phyloP scores from a whole-genome alignment of 2,113 vertebrate genomes.

The Speoplatyrhinus poulsoni region DNA sequence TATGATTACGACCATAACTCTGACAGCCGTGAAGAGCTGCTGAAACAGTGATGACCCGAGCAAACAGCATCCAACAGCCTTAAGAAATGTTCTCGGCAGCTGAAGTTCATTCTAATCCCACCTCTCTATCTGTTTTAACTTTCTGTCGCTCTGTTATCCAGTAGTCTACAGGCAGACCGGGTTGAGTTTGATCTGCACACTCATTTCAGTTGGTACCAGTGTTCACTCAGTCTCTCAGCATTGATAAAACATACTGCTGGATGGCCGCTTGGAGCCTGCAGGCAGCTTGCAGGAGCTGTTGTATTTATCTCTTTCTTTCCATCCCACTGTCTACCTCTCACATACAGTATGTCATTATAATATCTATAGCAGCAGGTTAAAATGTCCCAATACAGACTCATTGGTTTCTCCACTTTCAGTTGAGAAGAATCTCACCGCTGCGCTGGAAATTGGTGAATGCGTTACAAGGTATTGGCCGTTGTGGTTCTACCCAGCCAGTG shows the following conservation, averaged over 20 bases:
- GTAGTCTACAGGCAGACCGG: slow-evolving; percentile 8
- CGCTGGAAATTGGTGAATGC: background rate
- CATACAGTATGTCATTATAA: slow-evolving; percentile 38
- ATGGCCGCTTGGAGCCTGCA: slow-evolving; percentile 42
- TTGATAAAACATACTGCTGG: slow-evolving; percentile 65
- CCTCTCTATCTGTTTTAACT: slow-evolving; percentile 17
- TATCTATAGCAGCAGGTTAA: slow-evolving; percentile 20
- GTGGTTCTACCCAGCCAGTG: background rate
- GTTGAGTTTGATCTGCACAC: slow-evolving; percentile 61
- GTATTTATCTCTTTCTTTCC: slow-evolving; percentile 59
- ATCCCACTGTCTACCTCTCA: background rate
- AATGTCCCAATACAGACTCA: slow-evolving; percentile 24
- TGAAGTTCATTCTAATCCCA: slow-evolving; percentile 20
- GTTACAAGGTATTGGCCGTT: slow-evolving; percentile 1
- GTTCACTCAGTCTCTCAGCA: slow-evolving; percentile 51
- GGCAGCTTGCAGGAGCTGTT: slow-evolving; percentile 63
- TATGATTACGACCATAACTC: slow-evolving; percentile 19
- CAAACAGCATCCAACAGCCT: slow-evolving; percentile 44
- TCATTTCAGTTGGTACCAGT: slow-evolving; percentile 44
- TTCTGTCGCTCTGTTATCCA: slow-evolving; percentile 13
- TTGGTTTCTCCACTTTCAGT: slow-evolving; percentile 17
- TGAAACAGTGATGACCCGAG: slow-evolving; percentile 40
- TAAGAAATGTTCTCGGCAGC: slow-evolving; percentile 24
- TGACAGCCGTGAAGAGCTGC: slow-evolving; percentile 33
- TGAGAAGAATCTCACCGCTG: slow-evolving; percentile 17